These are phyloP conservation scores for Nyctibius bracteatus DNA, from an alignment of 2,113 vertebrate genomes.

Conservation along the genomic window DNA sequence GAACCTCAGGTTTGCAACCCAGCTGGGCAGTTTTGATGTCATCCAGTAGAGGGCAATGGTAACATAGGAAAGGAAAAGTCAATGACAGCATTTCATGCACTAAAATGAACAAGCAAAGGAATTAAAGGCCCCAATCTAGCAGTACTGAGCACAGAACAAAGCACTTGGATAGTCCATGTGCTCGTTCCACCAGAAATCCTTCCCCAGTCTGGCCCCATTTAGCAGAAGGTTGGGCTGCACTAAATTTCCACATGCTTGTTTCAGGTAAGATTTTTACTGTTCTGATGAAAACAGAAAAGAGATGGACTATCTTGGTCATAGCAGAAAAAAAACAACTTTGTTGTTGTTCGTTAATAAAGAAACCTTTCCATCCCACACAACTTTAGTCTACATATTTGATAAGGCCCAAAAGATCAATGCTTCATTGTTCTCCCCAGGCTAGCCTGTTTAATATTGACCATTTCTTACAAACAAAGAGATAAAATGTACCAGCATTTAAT, in stretches of 20 bases:
- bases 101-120: not conserved
- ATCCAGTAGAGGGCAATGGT: constrained; percentile 42
- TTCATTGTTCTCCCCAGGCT: not conserved
- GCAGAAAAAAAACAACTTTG: not conserved
- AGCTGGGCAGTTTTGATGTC: not conserved
- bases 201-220: not conserved
- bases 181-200: not conserved
- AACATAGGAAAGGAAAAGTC: not conserved
- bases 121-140: not conserved
- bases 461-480: constrained; percentile 1
- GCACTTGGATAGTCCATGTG: not conserved
- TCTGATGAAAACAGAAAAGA: not conserved
- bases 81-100: not conserved
- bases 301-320: not conserved
- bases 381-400: not conserved
- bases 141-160: not conserved
- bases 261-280: not conserved
- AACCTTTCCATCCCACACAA: not conserved
- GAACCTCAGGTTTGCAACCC: not conserved
- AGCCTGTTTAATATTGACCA: not conserved
- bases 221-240: not conserved
- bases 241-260: not conserved
- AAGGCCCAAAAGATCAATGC: not conserved
- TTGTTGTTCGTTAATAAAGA: not conserved
- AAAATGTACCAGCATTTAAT: not conserved